phyloP scores from a whole-genome alignment of 2,888 invertebrate species.

The Ectemnius cavifrons region DNA sequence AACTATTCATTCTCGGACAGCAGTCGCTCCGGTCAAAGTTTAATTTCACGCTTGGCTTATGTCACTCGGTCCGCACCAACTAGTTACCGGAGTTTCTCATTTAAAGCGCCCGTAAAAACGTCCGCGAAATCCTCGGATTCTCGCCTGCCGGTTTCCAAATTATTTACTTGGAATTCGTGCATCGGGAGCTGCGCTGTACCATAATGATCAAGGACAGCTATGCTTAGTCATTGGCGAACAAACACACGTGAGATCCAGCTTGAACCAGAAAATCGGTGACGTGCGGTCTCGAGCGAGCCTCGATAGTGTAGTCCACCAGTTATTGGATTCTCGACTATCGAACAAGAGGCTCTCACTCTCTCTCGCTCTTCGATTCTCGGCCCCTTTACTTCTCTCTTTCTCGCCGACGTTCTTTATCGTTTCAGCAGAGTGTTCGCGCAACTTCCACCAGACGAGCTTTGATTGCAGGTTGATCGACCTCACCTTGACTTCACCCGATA shows the following conservation, averaged over 20 bases:
- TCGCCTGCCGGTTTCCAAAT: too few relatives aligned
- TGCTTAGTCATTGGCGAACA: too few relatives aligned
- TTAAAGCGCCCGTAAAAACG: too few relatives aligned
- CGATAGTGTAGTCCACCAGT: constrained; percentile 42
- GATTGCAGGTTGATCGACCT: constrained; percentile 35
- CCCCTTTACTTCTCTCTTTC: neutral
- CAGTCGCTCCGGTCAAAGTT: neutral
- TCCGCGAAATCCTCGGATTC: too few relatives aligned
- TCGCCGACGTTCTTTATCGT: too few relatives aligned
- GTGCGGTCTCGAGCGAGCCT: constrained; percentile 54
- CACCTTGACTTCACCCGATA: constrained; percentile 11
- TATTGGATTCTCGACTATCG: constrained; percentile 54
- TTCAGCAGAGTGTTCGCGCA: constrained; percentile 14
- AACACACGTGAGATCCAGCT: too few relatives aligned
- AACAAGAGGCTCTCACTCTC: constrained; percentile 22
- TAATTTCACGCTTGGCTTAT: constrained; percentile 12
- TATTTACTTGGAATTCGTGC: neutral
- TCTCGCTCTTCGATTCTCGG: constrained; percentile 4
- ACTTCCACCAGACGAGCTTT: constrained; percentile 20
- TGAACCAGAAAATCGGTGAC: constrained; percentile 66
- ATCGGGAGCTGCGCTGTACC: neutral
- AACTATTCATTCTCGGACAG: too few relatives aligned
- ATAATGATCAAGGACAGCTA: too few relatives aligned
- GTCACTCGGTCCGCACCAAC: neutral
- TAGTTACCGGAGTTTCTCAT: too few relatives aligned